These are phyloP conservation scores for Amazona guildingii DNA, from an alignment of 2,113 vertebrate species.

Conservation along the genomic window DNA sequence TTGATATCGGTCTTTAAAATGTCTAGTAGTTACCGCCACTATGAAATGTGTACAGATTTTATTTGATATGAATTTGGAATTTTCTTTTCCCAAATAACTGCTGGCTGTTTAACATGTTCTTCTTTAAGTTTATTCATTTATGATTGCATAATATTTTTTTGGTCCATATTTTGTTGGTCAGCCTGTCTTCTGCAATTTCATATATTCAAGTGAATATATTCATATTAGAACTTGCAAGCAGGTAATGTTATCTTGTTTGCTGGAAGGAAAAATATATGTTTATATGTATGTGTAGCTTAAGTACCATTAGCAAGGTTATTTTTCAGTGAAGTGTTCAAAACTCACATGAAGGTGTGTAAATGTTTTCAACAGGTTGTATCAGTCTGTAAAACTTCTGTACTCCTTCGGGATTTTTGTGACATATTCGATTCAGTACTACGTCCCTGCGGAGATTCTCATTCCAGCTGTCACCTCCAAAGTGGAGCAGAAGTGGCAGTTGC, in stretches of 20 bases:
- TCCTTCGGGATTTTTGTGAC: constrained; percentile 91
- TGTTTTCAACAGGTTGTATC: constrained; percentile 83
- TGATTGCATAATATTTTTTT: background rate
- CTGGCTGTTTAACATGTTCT: background rate
- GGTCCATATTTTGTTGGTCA: background rate
- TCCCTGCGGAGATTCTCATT: constrained; percentile 86
- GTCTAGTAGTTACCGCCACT: background rate
- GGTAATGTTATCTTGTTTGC: background rate
- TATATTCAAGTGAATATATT: background rate
- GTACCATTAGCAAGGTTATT: background rate
- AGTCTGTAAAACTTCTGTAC: constrained; percentile 86
- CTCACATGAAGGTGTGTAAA: background rate
- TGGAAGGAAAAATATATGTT: background rate
- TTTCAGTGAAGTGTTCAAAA: background rate
- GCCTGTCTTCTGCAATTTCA: background rate
- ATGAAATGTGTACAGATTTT: background rate
- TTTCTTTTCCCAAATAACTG: background rate
- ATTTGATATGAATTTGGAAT: background rate
- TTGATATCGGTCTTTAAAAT: background rate
- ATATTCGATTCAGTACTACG: constrained; percentile 88
- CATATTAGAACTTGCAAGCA: background rate
- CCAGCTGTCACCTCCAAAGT: constrained; percentile 75
- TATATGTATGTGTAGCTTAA: background rate
- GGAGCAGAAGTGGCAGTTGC: constrained; percentile 75
- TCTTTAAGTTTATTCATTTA: background rate